phyloP scores from a whole-genome alignment of 2,888 invertebrate genomes.

The Volucella bombylans region DNA sequence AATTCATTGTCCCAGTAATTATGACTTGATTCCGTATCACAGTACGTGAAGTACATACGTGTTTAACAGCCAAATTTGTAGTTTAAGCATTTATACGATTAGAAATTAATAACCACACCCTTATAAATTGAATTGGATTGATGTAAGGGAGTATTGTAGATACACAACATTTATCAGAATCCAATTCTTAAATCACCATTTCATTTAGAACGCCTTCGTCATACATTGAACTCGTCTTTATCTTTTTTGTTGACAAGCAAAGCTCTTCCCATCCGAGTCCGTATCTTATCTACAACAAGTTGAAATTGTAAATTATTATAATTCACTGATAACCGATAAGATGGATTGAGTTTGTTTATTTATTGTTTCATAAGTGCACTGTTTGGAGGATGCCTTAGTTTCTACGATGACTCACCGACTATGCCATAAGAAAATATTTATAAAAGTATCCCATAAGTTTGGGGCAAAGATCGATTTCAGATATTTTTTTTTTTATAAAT shows the following conservation, averaged over 20 bases:
- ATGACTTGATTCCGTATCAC: too few species aligned
- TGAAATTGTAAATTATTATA: constrained; percentile 46
- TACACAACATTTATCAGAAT: too few species aligned
- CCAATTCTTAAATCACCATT: neutral
- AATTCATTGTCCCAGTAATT: too few species aligned
- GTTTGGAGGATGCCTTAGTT: neutral
- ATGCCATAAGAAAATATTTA: constrained; percentile 37
- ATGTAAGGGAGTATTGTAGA: too few species aligned
- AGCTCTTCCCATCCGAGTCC: neutral
- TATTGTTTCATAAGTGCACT: neutral
- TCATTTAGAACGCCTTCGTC: neutral
- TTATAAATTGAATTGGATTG: too few species aligned
- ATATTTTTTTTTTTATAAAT: constrained; percentile 5
- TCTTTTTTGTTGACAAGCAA: constrained; percentile 29
- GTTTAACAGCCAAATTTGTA: too few species aligned
- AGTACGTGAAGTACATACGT: too few species aligned
- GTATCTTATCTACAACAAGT: constrained; percentile 44
- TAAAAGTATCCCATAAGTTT: constrained; percentile 11
- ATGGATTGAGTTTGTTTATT: neutral
- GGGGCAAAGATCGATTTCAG: constrained; percentile 6
- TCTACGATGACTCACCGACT: constrained; percentile 23
- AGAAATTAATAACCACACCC: too few species aligned
- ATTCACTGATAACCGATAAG: constrained; percentile 42
- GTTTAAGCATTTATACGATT: too few species aligned
- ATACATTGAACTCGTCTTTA: neutral